A percentile compares a stretch with the other conserved stretches of the same genome.
phyloP scores from a whole-genome alignment of 2,113 vertebrate species.

The Lontra canadensis region DNA sequence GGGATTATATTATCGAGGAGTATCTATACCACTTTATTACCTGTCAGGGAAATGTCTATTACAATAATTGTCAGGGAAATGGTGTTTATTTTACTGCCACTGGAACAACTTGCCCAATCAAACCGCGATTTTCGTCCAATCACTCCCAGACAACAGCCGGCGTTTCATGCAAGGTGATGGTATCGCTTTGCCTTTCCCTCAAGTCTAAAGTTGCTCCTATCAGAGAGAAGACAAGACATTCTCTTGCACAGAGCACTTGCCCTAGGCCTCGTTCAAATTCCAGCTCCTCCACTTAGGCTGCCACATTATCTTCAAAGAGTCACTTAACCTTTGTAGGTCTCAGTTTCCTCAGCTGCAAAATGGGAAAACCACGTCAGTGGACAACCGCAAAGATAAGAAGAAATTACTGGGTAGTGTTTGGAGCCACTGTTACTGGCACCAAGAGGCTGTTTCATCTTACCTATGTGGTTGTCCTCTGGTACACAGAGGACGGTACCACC shows the following conservation, averaged over 20 bases:
- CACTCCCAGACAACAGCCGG: slow-evolving; percentile 36
- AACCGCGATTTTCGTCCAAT: not conserved
- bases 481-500: not conserved
- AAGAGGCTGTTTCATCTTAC: not conserved
- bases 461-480: not conserved
- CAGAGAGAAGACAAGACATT: not conserved
- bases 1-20: slow-evolving; percentile 80
- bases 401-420: not conserved
- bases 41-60: slow-evolving; percentile 77
- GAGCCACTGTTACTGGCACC: not conserved
- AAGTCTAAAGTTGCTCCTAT: not conserved
- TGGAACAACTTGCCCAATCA: slow-evolving; percentile 62
- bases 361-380: not conserved
- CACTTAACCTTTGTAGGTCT: not conserved
- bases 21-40: slow-evolving; percentile 80
- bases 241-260: not conserved
- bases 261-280: not conserved
- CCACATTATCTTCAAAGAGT: not conserved
- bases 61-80: slow-evolving; percentile 71
- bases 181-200: not conserved
- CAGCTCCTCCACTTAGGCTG: not conserved
- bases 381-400: not conserved
- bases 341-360: not conserved
- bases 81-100: slow-evolving; percentile 58
- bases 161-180: not conserved